Conservation (phyloP, 2,113 vertebrate species). For the Tringa solitaria region DNA sequence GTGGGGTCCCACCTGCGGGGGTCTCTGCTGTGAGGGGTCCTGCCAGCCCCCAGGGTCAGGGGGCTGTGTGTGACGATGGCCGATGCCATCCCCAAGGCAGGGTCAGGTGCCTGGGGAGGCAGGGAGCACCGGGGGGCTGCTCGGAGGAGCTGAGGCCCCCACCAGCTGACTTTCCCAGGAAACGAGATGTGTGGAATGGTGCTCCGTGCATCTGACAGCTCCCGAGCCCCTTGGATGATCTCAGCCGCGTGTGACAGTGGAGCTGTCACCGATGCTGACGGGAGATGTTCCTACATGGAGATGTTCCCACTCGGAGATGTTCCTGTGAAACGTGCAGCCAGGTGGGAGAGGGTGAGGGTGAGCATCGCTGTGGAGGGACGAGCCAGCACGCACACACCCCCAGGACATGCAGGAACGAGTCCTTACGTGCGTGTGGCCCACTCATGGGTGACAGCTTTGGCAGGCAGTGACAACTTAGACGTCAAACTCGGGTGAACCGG, state of each 20-base stretch:
- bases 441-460: neutral
- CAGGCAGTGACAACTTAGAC: neutral
- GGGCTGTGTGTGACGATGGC: fast-evolving
- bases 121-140: neutral
- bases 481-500: neutral
- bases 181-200: fast-evolving
- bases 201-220: neutral
- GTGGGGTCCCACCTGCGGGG: fast-evolving
- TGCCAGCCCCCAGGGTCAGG: neutral
- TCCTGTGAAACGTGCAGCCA: neutral
- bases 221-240: neutral
- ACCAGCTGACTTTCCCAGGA: neutral
- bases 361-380: neutral
- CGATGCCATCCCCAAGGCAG: neutral
- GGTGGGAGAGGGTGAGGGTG: neutral
- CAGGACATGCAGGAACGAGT: fast-evolving
- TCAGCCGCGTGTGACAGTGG: fast-evolving
- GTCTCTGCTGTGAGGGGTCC: neutral
- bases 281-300: neutral
- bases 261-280: neutral
- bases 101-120: fast-evolving
- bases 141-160: neutral
- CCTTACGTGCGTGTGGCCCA: fast-evolving
- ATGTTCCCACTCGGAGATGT: neutral
- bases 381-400: neutral